phyloP scores from a whole-genome alignment of 2,113 vertebrate genomes.

The Rhea pennata region DNA sequence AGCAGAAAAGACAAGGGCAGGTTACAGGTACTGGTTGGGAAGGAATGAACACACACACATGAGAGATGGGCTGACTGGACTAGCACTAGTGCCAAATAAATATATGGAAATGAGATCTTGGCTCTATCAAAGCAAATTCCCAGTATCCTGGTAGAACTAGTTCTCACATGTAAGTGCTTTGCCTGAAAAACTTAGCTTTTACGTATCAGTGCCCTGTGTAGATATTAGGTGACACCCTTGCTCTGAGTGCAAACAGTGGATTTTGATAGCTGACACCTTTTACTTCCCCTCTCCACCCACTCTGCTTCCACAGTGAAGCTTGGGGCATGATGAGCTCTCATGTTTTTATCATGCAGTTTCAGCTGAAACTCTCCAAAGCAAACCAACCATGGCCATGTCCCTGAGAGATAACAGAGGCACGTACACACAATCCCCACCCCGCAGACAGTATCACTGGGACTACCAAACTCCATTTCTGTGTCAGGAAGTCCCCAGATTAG shows the following conservation, averaged over 20 bases:
- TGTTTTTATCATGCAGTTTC: background rate
- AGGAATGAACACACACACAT: background rate
- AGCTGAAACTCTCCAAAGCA: background rate
- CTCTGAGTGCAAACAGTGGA: background rate
- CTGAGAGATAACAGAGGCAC: background rate
- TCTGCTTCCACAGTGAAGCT: background rate
- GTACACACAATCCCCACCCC: background rate
- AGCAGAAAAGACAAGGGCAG: background rate
- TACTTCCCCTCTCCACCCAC: background rate
- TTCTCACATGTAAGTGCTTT: background rate
- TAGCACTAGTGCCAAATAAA: background rate
- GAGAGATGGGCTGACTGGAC: fast-evolving
- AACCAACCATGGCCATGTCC: background rate
- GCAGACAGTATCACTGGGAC: background rate
- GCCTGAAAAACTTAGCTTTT: background rate
- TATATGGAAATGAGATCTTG: background rate
- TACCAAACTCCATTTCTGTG: background rate
- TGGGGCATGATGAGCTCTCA: background rate
- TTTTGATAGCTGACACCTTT: background rate
- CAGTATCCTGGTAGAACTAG: background rate
- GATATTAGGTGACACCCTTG: background rate
- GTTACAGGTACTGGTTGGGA: background rate
- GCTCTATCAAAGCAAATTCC: background rate
- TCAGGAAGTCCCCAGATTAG: background rate
- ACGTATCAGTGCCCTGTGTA: fast-evolving